These are phyloP conservation scores for Aleiodes leptofemur DNA, from an alignment of 2,888 invertebrate species.

Conservation along the genomic window DNA sequence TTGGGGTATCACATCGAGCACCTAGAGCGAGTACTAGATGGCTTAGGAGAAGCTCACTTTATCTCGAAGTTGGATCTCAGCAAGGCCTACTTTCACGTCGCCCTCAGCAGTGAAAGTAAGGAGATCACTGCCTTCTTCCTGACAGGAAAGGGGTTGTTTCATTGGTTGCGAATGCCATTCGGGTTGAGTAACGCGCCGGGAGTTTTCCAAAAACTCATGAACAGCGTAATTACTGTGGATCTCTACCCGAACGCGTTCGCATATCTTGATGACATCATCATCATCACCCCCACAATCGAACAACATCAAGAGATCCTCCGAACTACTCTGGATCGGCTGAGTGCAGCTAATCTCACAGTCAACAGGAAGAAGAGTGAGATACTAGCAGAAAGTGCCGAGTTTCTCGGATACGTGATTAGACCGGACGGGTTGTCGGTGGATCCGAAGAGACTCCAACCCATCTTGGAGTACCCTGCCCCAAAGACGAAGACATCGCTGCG, in stretches of 20 bases:
- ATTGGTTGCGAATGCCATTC: slow-evolving; percentile 40
- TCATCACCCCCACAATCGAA: slow-evolving; percentile 22
- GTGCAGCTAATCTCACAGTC: slow-evolving; percentile 16
- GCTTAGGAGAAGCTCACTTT: not conserved
- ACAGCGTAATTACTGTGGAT: slow-evolving; percentile 20
- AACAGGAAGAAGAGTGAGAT: slow-evolving; percentile 39
- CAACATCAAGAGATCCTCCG: slow-evolving; percentile 23
- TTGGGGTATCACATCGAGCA: slow-evolving; percentile 9
- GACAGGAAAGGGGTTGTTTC: not conserved
- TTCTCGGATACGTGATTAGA: slow-evolving; percentile 32
- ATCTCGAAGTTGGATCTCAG: not conserved
- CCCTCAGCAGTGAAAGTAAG: not conserved
- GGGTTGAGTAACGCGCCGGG: slow-evolving; percentile 26
- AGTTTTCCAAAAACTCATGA: slow-evolving; percentile 25
- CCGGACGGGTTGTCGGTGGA: slow-evolving; percentile 24
- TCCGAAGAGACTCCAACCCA: slow-evolving; percentile 38
- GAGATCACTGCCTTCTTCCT: not conserved
- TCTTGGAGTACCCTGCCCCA: slow-evolving; percentile 40
- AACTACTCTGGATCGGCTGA: not conserved
- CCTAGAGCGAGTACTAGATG: not conserved
- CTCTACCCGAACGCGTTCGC: not conserved
- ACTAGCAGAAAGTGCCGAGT: slow-evolving; percentile 47
- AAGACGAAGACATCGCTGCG: slow-evolving; percentile 48
- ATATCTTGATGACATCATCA: slow-evolving; percentile 24
- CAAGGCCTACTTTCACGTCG: slow-evolving; percentile 3